phyloP scores from a whole-genome alignment of 2,113 vertebrate species.

The Cynoglossus semilaevis region DNA sequence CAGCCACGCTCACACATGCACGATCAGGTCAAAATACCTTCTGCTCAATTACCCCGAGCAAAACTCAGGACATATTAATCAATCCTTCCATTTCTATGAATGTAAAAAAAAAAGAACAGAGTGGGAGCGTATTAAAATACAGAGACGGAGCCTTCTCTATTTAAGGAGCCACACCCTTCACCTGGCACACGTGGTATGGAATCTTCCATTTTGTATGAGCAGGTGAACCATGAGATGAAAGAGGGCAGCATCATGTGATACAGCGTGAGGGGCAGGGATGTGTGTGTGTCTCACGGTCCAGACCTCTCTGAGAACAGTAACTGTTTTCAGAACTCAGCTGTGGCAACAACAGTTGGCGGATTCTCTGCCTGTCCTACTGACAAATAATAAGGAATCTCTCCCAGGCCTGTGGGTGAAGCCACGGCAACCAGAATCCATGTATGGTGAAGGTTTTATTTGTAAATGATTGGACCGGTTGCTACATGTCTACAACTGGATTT shows the following conservation, averaged over 20 bases:
- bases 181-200: constrained; percentile 38
- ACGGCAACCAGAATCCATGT: constrained; percentile 29
- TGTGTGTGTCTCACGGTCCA: background rate
- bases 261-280: constrained; percentile 1
- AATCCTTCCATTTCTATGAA: constrained; percentile 26
- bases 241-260: constrained; percentile 10
- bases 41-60: constrained; percentile 33
- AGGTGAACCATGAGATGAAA: constrained; percentile 44
- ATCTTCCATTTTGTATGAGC: constrained; percentile 52
- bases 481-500: constrained; percentile 43
- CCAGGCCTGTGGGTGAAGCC: constrained; percentile 1
- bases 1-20: constrained; percentile 62
- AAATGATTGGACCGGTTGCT: constrained; percentile 41
- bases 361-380: constrained; percentile 42
- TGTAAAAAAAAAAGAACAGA: background rate
- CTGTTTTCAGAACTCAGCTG: constrained; percentile 51
- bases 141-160: constrained; percentile 23
- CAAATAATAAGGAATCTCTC: constrained; percentile 36
- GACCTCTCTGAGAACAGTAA: constrained; percentile 36
- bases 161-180: constrained; percentile 48
- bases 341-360: constrained; percentile 50
- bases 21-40: constrained; percentile 37
- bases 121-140: background rate
- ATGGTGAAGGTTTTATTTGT: constrained; percentile 34
- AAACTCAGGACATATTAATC: constrained; percentile 30